These are phyloP conservation scores for Nemurella pictetii DNA, from an alignment of 2,888 invertebrate genomes.

Conservation along the genomic window DNA sequence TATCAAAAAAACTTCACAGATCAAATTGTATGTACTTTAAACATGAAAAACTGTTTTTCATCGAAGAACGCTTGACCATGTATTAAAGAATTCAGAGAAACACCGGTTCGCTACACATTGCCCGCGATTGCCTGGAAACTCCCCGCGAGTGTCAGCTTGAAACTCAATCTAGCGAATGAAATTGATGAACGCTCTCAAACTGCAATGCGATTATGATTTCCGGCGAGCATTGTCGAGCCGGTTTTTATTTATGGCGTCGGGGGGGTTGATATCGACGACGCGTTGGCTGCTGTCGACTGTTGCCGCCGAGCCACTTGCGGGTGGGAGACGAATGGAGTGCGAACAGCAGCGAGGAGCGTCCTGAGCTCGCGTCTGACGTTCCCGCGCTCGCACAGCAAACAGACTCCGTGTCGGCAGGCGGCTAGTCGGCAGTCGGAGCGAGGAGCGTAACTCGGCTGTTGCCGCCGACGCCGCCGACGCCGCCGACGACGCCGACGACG, in stretches of 20 bases:
- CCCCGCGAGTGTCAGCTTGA: neutral
- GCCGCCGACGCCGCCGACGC: neutral
- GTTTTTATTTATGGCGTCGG: neutral
- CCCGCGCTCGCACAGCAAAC: neutral
- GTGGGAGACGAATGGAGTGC: slow-evolving; percentile 1
- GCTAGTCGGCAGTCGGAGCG: neutral
- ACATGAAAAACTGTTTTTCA: neutral
- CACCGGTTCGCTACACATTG: neutral
- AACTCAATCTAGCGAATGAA: neutral
- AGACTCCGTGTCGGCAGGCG: neutral
- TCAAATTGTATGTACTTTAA: too few relatives aligned
- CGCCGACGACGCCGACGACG: neutral
- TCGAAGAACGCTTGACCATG: neutral
- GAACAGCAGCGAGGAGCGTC: slow-evolving; percentile 3
- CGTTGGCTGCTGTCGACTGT: slow-evolving; percentile 1
- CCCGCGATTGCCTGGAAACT: neutral
- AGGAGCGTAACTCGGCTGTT: neutral
- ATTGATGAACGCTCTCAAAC: neutral
- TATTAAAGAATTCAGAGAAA: neutral
- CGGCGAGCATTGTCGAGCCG: neutral
- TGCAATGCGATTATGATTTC: neutral
- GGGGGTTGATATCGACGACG: neutral
- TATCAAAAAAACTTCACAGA: too few relatives aligned
- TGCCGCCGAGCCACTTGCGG: neutral
- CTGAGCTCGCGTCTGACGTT: neutral